Base-by-base conservation (phyloP, 2,113 vertebrate genomes). In the Chlorodrepanis virens region DNA sequence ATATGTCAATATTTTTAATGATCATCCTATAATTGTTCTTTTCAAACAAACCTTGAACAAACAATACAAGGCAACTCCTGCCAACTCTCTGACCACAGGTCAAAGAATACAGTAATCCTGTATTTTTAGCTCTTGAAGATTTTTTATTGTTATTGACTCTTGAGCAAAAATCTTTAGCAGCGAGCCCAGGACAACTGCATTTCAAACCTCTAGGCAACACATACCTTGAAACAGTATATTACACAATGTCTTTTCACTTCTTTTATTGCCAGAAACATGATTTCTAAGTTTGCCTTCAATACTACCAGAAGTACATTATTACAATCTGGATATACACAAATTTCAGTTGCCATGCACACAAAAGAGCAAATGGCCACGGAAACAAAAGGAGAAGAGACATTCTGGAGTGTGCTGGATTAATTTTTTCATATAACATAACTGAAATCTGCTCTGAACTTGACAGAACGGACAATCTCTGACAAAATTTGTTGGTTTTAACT, bases 21-120 rank as follows among this genome's bases (percentile, higher is more conserved):
- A 95, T 96, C 93, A 96, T 97, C 93, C 95, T 97, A 91, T 93
- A 84, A 96, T 95, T 96, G 94, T 95, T 95, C 90, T 95, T 82
- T 90, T 91, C 91, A 93, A 97, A 95, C 85, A 97, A 93, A 95
- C 76, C 80, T 94, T 97, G 89, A 94, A 88, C 90, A 90, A 97
- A 96, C 93, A 97, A 96, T 95, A 86, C 83, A 93, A 54, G 22
- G 65, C 44, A 25, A 91, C 37, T 89, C 81, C 70, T 83, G 95
- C 93, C 93, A 96, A 95, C 60, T 93, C 60, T 65, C 64, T 93
- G 91, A 94, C 70, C 90, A 87, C 75, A 93, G 92, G 89, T 95
- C 93, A 96, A 93, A 91, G 63, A 83, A 94, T 70, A 80, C 14
- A 82, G 89, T 94, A 96, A 96, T 90, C 78, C 35, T 63, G 64